Evolutionary conservation across 2,888 invertebrate species (phyloP).

Genomic region (Volucella bombylans): DNA sequence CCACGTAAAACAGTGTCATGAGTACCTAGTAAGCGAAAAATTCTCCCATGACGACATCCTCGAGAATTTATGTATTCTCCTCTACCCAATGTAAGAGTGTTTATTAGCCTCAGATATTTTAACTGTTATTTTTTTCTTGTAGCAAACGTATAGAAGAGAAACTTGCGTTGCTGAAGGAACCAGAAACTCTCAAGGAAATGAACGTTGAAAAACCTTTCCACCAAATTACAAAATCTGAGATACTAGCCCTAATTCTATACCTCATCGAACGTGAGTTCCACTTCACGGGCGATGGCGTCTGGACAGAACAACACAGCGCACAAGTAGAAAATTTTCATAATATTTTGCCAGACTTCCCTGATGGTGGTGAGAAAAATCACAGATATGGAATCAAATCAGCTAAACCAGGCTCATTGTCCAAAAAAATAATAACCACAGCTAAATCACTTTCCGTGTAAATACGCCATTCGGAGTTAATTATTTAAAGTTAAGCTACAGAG

Average conservation of each 20-base stretch:
- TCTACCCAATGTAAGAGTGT: conserved; percentile 86
- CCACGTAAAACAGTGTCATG: conserved; percentile 85
- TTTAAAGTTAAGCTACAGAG: conserved; percentile 14
- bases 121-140: conserved; percentile 31
- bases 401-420: neutral
- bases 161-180: conserved; percentile 75
- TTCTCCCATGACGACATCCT: conserved; percentile 85
- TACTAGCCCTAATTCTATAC: conserved; percentile 87
- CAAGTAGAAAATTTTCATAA: conserved; percentile 81
- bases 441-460: conserved; percentile 56
- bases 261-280: conserved; percentile 88
- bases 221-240: conserved; percentile 83
- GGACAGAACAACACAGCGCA: conserved; percentile 83
- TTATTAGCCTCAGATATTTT: neutral
- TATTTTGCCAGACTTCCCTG: conserved; percentile 81
- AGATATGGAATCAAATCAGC: conserved; percentile 79
- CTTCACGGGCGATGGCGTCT: conserved; percentile 90
- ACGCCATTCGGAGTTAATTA: conserved; percentile 27
- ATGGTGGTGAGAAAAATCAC: conserved; percentile 79
- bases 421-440: conserved; percentile 5
- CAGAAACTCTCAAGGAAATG: conserved; percentile 77
- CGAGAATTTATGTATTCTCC: conserved; percentile 85
- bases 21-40: conserved; percentile 83
- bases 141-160: conserved; percentile 81
- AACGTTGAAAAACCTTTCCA: conserved; percentile 77